Base-by-base conservation (phyloP, 2,797 vertebrate genomes). In the Clarias fuscus region DNA sequence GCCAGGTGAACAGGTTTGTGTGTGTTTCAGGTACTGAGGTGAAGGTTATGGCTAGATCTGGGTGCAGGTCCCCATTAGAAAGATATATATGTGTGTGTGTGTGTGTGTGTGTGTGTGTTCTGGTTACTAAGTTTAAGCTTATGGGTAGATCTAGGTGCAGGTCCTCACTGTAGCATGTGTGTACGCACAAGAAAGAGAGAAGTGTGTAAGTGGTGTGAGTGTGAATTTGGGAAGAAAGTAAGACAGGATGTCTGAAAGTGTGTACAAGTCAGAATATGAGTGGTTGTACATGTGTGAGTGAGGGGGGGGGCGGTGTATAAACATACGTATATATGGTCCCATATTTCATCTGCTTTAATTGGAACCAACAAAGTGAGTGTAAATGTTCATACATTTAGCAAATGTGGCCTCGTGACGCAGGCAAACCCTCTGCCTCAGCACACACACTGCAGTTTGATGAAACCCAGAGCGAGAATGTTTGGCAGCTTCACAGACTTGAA, bases 261-360 rank as follows among this genome's bases (percentile, higher is more conserved):
- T 75, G 77, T n/a, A 10, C 70, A 33, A 43, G 58, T 62, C 5
- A 20, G 68, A 20, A 30, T 75, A 14, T 77, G 72, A 53, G 24
- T 53, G 70, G 20, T 5, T 72, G 3, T 72, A 43, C 7, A 15
- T 13, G 24, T 56, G 43, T n/a, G 22, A 15, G 11, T 15, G 72
- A n/a, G 84, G 53, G 33, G 11, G 7, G 7, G 30, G 18, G 7
- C 22, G 33, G 37, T 18, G 5, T 72, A 65, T 83, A 87, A 64
- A 61, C 65, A 53, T 56, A 84, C 48, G 33, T 56, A 83, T 73
- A 68, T 76, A 61, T 77, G 61, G 72, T 27, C 62, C 72, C 59
- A 84, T 82, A 84, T 72, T 86, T 84, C 84, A 85, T 83, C 10
- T 71, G 72, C 53, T 85, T 82, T 71, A 77, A 87, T 65, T 86